Base-by-base conservation (phyloP, 2,888 invertebrate genomes). In the Apodemia zela region DNA sequence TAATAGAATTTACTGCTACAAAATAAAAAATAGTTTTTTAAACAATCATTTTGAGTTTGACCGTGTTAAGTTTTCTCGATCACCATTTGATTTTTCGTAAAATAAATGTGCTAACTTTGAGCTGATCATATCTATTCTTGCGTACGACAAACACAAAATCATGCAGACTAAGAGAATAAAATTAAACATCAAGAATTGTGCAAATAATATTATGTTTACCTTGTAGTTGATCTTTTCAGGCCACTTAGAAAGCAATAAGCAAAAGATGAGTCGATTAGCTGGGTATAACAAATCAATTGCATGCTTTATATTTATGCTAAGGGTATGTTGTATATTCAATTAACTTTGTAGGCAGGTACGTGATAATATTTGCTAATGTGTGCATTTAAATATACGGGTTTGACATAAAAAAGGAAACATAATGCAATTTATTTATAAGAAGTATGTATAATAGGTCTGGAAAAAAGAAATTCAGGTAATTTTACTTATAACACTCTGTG, bases 241-340 rank as follows among this genome's bases (percentile, higher is more conserved):
- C 89, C 91, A 80, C 91, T 91, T 79, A 84, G 87, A 75, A 88
- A 89, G 89, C 88, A 78, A 84, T 75, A 90, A 87, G 87, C 88
- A 87, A 76, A 88, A 85, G 76, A 82, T 73, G 76, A 73, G 72
- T 75, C 73, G 58, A 73, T 87, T 84, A 87, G 80, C 80, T 74
- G 75, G 76, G 69, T 65, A 72, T 73, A 64, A 25, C 6, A 29
- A 57, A 57, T 67, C 54, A 11, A 35, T 13, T 13, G 63, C 62
- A 57, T 25, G 54, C 54, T 25, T 25, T 5, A 51, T 18, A 51
- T 25, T 54, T 18, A n/a, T 45, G 38, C 35, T 35, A 35, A 35
- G 35, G 35, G 10, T 10, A 13, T 38, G 3, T 38, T n/a, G 1
- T n/a, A 45, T 15, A n/a, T n/a, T 45, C 4, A 45, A 45, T 45